phyloP scores from a whole-genome alignment of 1,140 invertebrate genomes.

The Rhynchophorus ferrugineus region DNA sequence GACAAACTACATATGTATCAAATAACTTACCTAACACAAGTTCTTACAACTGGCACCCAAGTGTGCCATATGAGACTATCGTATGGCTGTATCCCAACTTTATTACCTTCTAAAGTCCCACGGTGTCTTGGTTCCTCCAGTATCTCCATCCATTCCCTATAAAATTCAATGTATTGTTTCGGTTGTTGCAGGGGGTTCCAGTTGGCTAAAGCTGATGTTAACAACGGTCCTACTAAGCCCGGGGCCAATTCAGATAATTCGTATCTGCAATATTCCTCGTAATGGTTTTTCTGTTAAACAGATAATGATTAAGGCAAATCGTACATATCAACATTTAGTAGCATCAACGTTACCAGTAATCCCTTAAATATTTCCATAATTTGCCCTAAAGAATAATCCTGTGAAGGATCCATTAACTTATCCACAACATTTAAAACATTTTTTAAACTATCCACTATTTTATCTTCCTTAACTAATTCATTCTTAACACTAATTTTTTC shows the following conservation, averaged over 20 bases:
- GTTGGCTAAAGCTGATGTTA: constrained; percentile 57
- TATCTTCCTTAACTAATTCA: constrained; percentile 65
- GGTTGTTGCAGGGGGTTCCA: constrained; percentile 71
- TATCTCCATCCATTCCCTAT: constrained; percentile 65
- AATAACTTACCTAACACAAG: constrained; percentile 54
- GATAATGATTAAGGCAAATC: constrained; percentile 8
- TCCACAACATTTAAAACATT: constrained; percentile 64
- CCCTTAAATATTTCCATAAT: constrained; percentile 66
- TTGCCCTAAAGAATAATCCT: constrained; percentile 60
- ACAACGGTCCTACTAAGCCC: constrained; percentile 54
- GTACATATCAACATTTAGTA: not conserved
- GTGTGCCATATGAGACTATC: constrained; percentile 81
- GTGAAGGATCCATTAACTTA: constrained; percentile 51
- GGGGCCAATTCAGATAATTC: constrained; percentile 58
- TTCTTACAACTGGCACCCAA: constrained; percentile 76
- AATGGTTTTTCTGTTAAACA: constrained; percentile 44
- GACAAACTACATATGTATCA: constrained; percentile 8
- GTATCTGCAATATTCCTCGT: constrained; percentile 50
- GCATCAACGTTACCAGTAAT: constrained; percentile 51
- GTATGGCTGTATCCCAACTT: constrained; percentile 63
- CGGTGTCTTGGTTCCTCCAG: constrained; percentile 46
- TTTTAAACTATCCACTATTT: constrained; percentile 66
- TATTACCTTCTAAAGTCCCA: constrained; percentile 41
- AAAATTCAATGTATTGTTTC: constrained; percentile 53
- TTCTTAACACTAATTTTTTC: constrained; percentile 68